These are phyloP conservation scores for Teleiodes luculella DNA, from an alignment of 2,888 invertebrate species.

Conservation along the genomic window DNA sequence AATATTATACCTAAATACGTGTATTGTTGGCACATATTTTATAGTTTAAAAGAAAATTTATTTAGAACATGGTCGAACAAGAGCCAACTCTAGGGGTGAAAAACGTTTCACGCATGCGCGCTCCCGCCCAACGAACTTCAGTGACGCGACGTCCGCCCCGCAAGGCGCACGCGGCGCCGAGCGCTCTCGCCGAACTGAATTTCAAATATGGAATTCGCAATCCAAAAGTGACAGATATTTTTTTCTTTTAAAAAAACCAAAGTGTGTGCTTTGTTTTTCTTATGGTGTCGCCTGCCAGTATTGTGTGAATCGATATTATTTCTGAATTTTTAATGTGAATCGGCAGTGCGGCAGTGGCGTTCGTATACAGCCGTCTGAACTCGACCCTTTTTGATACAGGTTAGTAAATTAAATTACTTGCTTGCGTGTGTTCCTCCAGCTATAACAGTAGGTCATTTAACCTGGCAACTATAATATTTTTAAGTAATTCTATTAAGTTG, in stretches of 20 bases:
- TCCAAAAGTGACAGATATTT: constrained; percentile 39
- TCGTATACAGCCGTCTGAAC: constrained; percentile 23
- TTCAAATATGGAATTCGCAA: constrained; percentile 58
- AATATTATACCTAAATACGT: no score
- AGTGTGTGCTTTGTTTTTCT: background rate
- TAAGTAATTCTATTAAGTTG: constrained; percentile 9
- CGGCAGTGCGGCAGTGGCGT: constrained; percentile 31
- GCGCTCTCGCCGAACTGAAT: constrained; percentile 33
- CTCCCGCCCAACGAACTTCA: constrained; percentile 38
- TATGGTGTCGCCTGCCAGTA: constrained; percentile 6
- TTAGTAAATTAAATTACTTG: constrained; percentile 61
- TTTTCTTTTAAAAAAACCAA: constrained; percentile 5
- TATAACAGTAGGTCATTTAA: background rate
- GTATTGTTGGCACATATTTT: no score
- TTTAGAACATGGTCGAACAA: background rate
- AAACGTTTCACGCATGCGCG: constrained; percentile 56
- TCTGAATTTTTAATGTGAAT: constrained; percentile 48
- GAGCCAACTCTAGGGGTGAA: constrained; percentile 21
- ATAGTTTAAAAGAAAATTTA: background rate
- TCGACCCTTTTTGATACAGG: constrained; percentile 42
- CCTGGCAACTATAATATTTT: background rate
- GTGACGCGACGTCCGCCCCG: constrained; percentile 45
- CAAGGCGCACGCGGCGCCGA: constrained; percentile 49
- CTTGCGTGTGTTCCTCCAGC: constrained; percentile 47
- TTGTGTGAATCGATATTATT: constrained; percentile 28